A percentile compares a stretch with the other conserved stretches of the same genome.
Conservation (phyloP, 2,888 invertebrate species). For the Mylabris sibirica region DNA sequence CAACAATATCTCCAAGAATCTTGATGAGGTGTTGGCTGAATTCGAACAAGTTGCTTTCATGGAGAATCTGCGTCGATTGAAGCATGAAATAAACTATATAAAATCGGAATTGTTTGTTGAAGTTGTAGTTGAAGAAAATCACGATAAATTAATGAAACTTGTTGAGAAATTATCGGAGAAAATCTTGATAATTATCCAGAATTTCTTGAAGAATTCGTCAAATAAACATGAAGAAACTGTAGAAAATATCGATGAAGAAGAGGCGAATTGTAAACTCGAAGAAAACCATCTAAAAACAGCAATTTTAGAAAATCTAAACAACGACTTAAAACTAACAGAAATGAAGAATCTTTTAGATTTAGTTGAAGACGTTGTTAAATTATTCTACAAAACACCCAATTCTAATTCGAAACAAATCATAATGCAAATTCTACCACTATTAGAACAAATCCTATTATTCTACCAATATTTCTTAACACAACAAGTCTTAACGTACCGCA, state of each 20-base stretch:
- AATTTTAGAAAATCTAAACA: conserved; percentile 69
- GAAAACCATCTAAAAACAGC: conserved; percentile 73
- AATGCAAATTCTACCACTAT: conserved; percentile 67
- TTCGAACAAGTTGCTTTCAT: conserved; percentile 42
- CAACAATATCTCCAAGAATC: conserved; percentile 13
- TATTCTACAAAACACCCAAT: conserved; percentile 56
- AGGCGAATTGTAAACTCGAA: conserved; percentile 63
- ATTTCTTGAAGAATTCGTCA: conserved; percentile 60
- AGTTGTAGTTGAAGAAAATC: background rate
- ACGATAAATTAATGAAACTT: conserved; percentile 20
- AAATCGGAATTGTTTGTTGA: background rate
- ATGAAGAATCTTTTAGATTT: conserved; percentile 59
- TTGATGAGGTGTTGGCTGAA: conserved; percentile 34
- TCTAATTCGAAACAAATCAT: conserved; percentile 42
- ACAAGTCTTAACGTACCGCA: conserved; percentile 78
- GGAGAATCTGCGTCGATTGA: conserved; percentile 27
- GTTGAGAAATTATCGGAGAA: conserved; percentile 40
- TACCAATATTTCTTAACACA: conserved; percentile 82
- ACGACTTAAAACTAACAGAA: conserved; percentile 69
- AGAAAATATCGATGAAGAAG: conserved; percentile 51
- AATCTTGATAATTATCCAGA: conserved; percentile 67
- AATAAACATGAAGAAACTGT: conserved; percentile 58
- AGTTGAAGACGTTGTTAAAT: conserved; percentile 54
- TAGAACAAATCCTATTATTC: conserved; percentile 79
- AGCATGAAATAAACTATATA: conserved; percentile 24